Evolutionary conservation across 2,797 vertebrate genomes (phyloP).

Genomic region (Sebastes dallii): DNA sequence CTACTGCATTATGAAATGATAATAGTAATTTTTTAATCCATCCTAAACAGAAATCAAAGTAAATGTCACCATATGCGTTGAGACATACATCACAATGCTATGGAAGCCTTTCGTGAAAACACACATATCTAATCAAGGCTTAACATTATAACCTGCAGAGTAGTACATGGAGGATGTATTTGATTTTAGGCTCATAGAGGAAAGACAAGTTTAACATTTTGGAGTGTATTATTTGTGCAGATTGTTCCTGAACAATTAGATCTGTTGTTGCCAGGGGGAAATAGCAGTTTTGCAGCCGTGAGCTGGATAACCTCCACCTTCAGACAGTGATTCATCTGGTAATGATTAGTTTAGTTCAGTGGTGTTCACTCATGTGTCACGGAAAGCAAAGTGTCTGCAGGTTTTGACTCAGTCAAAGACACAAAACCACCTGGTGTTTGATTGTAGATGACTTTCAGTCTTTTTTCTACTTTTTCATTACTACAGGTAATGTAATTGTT

Average conservation of each 20-base stretch:
- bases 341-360: constrained; percentile 5
- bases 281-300: constrained; percentile 13
- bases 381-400: not conserved
- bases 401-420: not conserved
- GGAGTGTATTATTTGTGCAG: not conserved
- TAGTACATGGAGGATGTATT: not conserved
- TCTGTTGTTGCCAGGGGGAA: not conserved
- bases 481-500: not conserved
- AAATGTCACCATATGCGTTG: not conserved
- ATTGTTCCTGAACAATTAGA: not conserved
- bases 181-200: not conserved
- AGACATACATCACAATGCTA: not conserved
- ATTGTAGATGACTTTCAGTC: not conserved
- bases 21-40: not conserved
- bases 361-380: not conserved
- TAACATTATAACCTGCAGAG: not conserved
- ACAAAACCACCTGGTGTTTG: not conserved
- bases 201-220: not conserved
- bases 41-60: not conserved
- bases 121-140: not conserved
- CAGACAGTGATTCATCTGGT: not conserved
- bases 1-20: not conserved
- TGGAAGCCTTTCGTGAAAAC: not conserved
- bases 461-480: not conserved
- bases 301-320: not conserved